Conservation (phyloP, 2,888 invertebrate genomes). For the Petrophora chlorosata region DNA sequence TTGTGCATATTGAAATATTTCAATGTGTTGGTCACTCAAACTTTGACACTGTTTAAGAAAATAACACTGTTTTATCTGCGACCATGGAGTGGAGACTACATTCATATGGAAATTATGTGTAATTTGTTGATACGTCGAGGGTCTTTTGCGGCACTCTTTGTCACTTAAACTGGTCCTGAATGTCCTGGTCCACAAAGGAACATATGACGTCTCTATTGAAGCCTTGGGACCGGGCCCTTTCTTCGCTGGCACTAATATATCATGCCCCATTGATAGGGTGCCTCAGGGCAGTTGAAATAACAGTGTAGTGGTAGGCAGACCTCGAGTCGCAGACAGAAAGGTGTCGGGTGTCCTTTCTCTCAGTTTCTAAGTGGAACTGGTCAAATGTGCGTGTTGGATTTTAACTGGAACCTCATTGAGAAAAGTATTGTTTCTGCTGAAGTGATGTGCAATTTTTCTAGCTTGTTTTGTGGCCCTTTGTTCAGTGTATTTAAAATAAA, state of each 20-base stretch:
- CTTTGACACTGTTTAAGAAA: constrained; percentile 69
- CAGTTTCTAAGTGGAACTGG: constrained; percentile 5
- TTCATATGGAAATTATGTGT: constrained; percentile 80
- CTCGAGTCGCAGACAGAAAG: constrained; percentile 19
- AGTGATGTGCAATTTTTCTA: neutral
- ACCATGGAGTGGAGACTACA: constrained; percentile 56
- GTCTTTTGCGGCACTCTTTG: constrained; percentile 80
- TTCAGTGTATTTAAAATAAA: no score
- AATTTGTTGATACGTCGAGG: constrained; percentile 82
- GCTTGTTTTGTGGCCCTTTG: no score
- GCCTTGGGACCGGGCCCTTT: constrained; percentile 50
- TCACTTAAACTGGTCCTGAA: constrained; percentile 69
- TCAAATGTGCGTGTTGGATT: neutral
- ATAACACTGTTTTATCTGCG: constrained; percentile 66
- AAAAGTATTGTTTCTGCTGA: neutral
- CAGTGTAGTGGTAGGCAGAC: constrained; percentile 52
- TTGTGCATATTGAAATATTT: constrained; percentile 39
- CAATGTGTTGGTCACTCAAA: constrained; percentile 54
- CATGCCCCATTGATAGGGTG: constrained; percentile 52
- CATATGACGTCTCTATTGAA: constrained; percentile 78
- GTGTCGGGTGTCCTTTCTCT: constrained; percentile 11
- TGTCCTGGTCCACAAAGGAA: constrained; percentile 57
- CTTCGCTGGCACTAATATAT: constrained; percentile 65
- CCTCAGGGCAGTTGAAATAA: constrained; percentile 67
- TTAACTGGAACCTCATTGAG: neutral